These are phyloP conservation scores for Sturnira hondurensis DNA, from an alignment of 2,113 vertebrate genomes.

Conservation along the genomic window DNA sequence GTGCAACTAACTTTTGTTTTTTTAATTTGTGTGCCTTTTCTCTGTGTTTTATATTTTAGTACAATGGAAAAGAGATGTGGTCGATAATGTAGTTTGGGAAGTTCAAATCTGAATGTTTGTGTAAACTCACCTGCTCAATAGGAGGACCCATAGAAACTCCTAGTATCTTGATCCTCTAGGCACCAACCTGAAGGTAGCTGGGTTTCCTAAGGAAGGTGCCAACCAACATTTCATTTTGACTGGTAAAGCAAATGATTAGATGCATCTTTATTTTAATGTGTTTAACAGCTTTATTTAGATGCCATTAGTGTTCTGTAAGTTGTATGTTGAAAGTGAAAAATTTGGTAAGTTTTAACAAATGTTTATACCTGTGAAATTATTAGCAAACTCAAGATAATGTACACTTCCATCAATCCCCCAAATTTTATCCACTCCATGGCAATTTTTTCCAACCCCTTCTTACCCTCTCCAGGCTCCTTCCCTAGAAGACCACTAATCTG, in stretches of 20 bases:
- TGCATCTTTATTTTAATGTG: neutral
- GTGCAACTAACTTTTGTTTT: neutral
- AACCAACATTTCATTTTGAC: neutral
- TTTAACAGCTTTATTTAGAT: neutral
- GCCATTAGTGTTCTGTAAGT: neutral
- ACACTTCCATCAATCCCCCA: neutral
- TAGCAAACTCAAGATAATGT: neutral
- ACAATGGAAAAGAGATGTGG: neutral
- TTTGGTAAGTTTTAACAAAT: neutral
- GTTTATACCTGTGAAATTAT: neutral
- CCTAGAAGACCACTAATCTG: neutral
- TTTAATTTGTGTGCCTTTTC: neutral
- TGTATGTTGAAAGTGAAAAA: neutral
- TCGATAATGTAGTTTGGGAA: neutral
- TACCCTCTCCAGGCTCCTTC: neutral
- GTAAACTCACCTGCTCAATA: neutral
- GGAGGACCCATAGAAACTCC: neutral
- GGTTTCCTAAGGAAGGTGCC: neutral
- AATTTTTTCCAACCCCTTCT: neutral
- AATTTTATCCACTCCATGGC: neutral
- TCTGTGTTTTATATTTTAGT: neutral
- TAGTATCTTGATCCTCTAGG: neutral
- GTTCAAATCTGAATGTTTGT: neutral
- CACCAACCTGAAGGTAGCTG: neutral
- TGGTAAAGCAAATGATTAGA: neutral